Conservation (phyloP, 2,113 vertebrate species). For the Poeciliopsis retropinna region DNA sequence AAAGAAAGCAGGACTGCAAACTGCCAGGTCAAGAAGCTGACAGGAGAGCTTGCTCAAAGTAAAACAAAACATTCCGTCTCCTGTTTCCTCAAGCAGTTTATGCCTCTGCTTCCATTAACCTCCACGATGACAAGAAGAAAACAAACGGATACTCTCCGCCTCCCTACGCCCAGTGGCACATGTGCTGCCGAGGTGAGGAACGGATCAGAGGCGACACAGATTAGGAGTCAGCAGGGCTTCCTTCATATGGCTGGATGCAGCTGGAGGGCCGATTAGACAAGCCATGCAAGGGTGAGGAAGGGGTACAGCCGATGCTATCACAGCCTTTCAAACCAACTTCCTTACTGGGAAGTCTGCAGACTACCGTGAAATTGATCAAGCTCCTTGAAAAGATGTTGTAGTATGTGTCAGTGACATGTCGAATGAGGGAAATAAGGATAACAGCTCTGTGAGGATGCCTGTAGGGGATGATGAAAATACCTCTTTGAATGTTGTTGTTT, state of each 20-base stretch:
- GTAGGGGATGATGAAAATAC: conserved; percentile 16
- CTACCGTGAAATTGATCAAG: conserved; percentile 69
- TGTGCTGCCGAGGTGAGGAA: conserved; percentile 56
- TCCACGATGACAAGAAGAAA: conserved; percentile 63
- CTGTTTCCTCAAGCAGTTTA: conserved; percentile 63
- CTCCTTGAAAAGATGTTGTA: conserved; percentile 50
- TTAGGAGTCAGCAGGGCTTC: conserved; percentile 70
- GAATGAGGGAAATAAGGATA: conserved; percentile 36
- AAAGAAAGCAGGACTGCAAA: conserved; percentile 5
- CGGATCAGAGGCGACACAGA: conserved; percentile 65
- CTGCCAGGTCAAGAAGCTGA: conserved; percentile 31
- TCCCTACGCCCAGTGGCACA: conserved; percentile 40
- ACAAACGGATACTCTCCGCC: conserved; percentile 48
- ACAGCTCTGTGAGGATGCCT: conserved; percentile 33
- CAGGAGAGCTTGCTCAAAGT: conserved; percentile 46
- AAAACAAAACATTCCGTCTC: conserved; percentile 63
- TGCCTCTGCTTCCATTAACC: conserved; percentile 69
- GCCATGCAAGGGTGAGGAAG: conserved; percentile 55
- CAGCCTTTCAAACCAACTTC: conserved; percentile 63
- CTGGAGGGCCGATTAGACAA: conserved; percentile 68
- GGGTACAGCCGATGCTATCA: conserved; percentile 57
- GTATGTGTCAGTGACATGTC: conserved; percentile 45
- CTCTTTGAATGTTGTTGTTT: conserved; percentile 32
- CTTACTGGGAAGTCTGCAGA: conserved; percentile 60
- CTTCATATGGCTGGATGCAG: conserved; percentile 68